Percentiles rank a stretch among this genome's conserved stretches.
These are phyloP conservation scores for Schlechtendalia chinensis DNA, from an alignment of 1,140 invertebrate species.

Conservation along the genomic window DNA sequence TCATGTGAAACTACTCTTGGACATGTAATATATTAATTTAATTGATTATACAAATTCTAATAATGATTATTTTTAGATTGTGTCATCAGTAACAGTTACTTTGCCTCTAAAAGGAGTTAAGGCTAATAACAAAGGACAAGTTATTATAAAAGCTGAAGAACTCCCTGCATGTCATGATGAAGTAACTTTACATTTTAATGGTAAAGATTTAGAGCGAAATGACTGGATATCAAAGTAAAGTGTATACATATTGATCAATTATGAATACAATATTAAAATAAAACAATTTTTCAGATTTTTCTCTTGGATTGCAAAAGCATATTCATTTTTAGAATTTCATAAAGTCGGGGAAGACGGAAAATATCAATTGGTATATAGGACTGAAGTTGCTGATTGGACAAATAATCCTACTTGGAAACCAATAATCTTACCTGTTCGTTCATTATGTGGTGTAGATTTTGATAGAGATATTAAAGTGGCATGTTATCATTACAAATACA, in stretches of 20 bases:
- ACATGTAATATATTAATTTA: slow-evolving; percentile 52
- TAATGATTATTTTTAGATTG: slow-evolving; percentile 52
- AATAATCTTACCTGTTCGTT: slow-evolving; percentile 59
- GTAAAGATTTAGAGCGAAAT: slow-evolving; percentile 55
- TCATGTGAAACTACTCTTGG: slow-evolving; percentile 60
- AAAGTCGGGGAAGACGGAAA: slow-evolving; percentile 58
- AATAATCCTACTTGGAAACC: slow-evolving; percentile 63
- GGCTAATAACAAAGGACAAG: slow-evolving; percentile 54
- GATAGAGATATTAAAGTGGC: slow-evolving; percentile 58
- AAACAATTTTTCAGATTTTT: slow-evolving; percentile 37
- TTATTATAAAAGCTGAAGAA: slow-evolving; percentile 61
- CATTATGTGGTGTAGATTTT: slow-evolving; percentile 64
- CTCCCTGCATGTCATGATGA: slow-evolving; percentile 60
- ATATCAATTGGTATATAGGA: slow-evolving; percentile 56
- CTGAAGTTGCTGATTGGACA: slow-evolving; percentile 60
- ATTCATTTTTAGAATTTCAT: slow-evolving; percentile 61
- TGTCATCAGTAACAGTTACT: slow-evolving; percentile 55
- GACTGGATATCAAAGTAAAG: slow-evolving; percentile 59
- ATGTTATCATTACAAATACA: slow-evolving; percentile 55
- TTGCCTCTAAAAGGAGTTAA: slow-evolving; percentile 51
- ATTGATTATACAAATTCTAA: not conserved
- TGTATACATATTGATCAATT: not conserved
- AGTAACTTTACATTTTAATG: slow-evolving; percentile 57
- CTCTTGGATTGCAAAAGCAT: slow-evolving; percentile 54
- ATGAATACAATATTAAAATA: not conserved